These are phyloP conservation scores for Bubalus kerabau DNA, from an alignment of 2,113 vertebrate genomes.

Conservation along the genomic window DNA sequence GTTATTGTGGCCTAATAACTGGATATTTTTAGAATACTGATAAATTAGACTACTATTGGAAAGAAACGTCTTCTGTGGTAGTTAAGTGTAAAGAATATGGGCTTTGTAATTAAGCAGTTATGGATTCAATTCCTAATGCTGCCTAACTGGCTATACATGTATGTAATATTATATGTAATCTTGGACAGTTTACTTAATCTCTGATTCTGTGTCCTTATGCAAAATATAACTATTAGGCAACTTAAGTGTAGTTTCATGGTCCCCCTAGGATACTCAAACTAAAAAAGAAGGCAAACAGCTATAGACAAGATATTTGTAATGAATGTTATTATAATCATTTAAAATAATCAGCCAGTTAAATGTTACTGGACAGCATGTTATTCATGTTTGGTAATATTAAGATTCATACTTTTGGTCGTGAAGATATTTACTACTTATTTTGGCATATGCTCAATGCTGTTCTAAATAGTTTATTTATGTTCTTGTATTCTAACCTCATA, in stretches of 20 bases:
- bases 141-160: not conserved
- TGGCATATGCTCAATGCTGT: not conserved
- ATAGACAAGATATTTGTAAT: not conserved
- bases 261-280: not conserved
- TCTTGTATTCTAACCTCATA: conserved; percentile 20
- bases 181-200: not conserved
- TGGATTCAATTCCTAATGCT: not conserved
- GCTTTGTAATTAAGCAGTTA: not conserved
- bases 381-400: not conserved
- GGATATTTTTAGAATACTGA: conserved; percentile 10
- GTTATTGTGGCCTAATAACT: not conserved
- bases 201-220: not conserved
- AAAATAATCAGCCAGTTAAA: not conserved
- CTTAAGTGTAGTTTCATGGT: conserved; percentile 4
- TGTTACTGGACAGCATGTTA: not conserved
- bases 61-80: not conserved
- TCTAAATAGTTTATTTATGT: not conserved
- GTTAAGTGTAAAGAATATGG: not conserved
- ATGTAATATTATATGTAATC: not conserved
- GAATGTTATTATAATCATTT: not conserved
- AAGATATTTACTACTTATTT: not conserved
- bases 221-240: not conserved
- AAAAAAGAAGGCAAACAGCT: not conserved
- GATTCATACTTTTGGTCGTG: not conserved
- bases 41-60: not conserved